Evolutionary conservation across 2,113 vertebrate species (phyloP).

Genomic region (Thinocorus orbignyianus): DNA sequence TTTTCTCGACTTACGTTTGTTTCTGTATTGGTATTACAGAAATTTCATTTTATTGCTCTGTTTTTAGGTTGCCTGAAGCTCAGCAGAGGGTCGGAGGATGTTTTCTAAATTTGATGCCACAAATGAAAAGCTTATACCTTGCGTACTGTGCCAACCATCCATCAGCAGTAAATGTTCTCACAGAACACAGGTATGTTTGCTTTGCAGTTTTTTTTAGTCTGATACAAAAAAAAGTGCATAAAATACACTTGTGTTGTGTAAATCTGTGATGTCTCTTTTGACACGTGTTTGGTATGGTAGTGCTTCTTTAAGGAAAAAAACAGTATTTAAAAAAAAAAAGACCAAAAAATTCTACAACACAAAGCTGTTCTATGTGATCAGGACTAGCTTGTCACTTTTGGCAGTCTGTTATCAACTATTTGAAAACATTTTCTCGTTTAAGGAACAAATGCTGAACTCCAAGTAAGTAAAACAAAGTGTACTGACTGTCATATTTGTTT

Average conservation of each 20-base stretch:
- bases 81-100: constrained; percentile 94
- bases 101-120: constrained; percentile 93
- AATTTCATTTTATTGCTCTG: background rate
- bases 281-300: background rate
- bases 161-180: constrained; percentile 94
- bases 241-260: background rate
- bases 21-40: background rate
- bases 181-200: constrained; percentile 87
- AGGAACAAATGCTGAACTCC: background rate
- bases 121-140: constrained; percentile 91
- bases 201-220: background rate
- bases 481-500: background rate
- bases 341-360: background rate
- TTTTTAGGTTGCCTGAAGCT: constrained; percentile 87
- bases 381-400: background rate
- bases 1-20: background rate
- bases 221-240: background rate
- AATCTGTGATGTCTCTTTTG: background rate
- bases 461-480: background rate
- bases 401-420: background rate
- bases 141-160: constrained; percentile 97
- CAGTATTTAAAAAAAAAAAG: background rate
- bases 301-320: background rate
- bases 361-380: background rate
- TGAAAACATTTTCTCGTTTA: background rate